These are phyloP conservation scores for Macrophya annulata DNA, from an alignment of 2,888 invertebrate genomes.

Conservation along the genomic window DNA sequence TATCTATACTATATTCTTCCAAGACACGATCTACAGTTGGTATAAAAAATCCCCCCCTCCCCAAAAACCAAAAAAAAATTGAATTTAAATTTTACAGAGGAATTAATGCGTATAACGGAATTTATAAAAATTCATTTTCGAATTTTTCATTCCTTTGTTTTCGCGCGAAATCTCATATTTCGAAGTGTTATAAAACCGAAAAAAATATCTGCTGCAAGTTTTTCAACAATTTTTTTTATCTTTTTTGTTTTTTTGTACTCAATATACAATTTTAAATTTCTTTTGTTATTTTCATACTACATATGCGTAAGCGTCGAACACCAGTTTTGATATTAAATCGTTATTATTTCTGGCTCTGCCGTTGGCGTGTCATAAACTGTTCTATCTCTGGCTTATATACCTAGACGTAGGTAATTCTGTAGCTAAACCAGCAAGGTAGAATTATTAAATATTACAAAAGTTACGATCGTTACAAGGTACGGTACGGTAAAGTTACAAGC, in stretches of 20 bases:
- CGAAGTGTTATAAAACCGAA: too few species aligned
- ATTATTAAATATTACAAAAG: slow-evolving; percentile 44
- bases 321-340: slow-evolving; percentile 21
- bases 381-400: background rate
- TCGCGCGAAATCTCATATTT: too few species aligned
- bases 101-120: too few species aligned
- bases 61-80: too few species aligned
- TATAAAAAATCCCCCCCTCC: too few species aligned
- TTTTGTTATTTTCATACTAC: background rate
- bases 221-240: background rate
- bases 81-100: too few species aligned
- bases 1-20: background rate
- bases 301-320: background rate
- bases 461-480: slow-evolving; percentile 5
- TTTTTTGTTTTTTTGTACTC: background rate
- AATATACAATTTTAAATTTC: background rate
- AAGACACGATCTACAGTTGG: too few species aligned
- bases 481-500: slow-evolving; percentile 13
- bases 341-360: slow-evolving; percentile 26
- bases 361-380: slow-evolving; percentile 31
- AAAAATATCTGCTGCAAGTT: too few species aligned
- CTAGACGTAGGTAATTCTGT: background rate
- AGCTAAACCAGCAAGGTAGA: background rate
- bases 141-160: too few species aligned
- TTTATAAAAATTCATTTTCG: too few species aligned